Conservation (phyloP, 2,888 invertebrate genomes). For the Kryphioiulus occultus region DNA sequence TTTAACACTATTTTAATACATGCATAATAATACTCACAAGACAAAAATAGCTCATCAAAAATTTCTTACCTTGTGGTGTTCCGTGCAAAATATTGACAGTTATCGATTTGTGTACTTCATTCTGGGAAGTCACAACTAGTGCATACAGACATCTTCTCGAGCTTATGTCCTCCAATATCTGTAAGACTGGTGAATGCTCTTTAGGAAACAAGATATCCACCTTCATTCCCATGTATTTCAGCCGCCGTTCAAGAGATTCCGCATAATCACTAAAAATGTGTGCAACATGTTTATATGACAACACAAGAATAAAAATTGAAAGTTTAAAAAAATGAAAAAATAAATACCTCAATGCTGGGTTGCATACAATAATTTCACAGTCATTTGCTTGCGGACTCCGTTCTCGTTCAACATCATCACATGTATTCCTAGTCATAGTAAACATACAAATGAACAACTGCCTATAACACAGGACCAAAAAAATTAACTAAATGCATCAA, state of each 20-base stretch:
- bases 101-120: conserved; percentile 84
- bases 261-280: conserved; percentile 76
- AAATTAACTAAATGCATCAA: too few species aligned
- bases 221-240: conserved; percentile 79
- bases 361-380: conserved; percentile 89
- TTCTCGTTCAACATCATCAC: neutral
- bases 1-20: neutral
- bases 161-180: conserved; percentile 85
- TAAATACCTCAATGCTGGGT: conserved; percentile 62
- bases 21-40: neutral
- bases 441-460: neutral
- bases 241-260: conserved; percentile 81
- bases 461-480: too few species aligned
- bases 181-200: conserved; percentile 77
- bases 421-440: neutral
- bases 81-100: conserved; percentile 92
- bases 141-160: conserved; percentile 89
- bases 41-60: neutral
- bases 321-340: neutral
- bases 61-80: conserved; percentile 45
- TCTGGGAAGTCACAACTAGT: conserved; percentile 82
- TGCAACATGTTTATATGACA: neutral
- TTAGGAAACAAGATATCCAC: conserved; percentile 91
- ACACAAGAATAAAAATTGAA: neutral
- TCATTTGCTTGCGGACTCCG: conserved; percentile 69